Percentiles rank a stretch among this genome's conserved stretches.
Conservation (phyloP, 1,140 invertebrate species). For the Achroia grisella region DNA sequence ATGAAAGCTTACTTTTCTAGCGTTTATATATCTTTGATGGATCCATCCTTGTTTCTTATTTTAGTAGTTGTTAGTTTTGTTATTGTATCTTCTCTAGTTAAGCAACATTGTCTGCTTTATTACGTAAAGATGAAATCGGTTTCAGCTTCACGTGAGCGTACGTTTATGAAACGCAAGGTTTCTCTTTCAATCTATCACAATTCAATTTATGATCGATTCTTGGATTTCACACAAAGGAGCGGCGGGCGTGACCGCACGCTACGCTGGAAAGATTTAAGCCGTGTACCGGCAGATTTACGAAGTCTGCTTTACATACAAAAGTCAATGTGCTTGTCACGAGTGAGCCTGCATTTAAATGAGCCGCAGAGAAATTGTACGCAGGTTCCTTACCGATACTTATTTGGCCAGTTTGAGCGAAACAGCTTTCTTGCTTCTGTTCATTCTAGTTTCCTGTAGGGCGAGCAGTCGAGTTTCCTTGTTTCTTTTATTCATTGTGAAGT, state of each 20-base stretch:
- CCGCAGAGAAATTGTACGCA: conserved; percentile 14
- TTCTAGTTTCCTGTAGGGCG: conserved; percentile 10
- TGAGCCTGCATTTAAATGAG: conserved; percentile 16
- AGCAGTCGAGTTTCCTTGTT: conserved; percentile 3
- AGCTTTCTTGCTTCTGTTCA: conserved; percentile 14
- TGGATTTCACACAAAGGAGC: conserved; percentile 13
- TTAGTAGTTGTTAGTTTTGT: no score
- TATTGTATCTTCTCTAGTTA: no score
- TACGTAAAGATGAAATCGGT: background rate
- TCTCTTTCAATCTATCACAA: conserved; percentile 31
- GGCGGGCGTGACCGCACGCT: conserved; percentile 20
- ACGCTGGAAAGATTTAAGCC: conserved; percentile 2
- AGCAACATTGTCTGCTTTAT: no score
- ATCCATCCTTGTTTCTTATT: no score
- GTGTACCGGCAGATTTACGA: conserved; percentile 25
- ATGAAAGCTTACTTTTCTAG: no score
- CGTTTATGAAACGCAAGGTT: conserved; percentile 25
- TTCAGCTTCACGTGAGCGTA: conserved; percentile 6
- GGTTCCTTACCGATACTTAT: conserved; percentile 13
- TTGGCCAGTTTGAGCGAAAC: conserved; percentile 20
- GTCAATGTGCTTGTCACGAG: conserved; percentile 23
- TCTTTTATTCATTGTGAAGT: conserved; percentile 2
- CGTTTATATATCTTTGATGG: no score
- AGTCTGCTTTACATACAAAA: conserved; percentile 35
- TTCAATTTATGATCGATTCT: conserved; percentile 19